Base-by-base conservation (phyloP, 2,113 vertebrate genomes). In the Mugil cephalus region DNA sequence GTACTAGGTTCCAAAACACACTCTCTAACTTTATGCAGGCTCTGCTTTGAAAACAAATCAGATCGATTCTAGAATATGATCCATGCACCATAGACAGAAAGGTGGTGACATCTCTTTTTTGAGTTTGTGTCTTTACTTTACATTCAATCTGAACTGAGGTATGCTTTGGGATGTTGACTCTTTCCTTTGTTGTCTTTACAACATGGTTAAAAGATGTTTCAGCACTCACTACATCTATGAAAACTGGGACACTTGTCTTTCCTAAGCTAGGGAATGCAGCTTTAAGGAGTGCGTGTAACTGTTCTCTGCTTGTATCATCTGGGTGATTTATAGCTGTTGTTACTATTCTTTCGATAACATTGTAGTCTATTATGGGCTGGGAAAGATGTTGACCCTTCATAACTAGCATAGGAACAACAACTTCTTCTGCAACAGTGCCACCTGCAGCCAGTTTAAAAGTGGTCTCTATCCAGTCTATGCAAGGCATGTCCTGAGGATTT, bases 171-270 rank as follows among this genome's bases (percentile, higher is more conserved):
- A 51, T 6, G 7, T 12, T 8, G n/a, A 40, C 17, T n/a, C 40
- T 39, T 17, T 39, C 54, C 39, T 56, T 56, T 39, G 54, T 12
- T 12, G n/a, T 56, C 19, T 18, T 58, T 36, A 58, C 54, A 40
- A 58, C 11, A 39, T 36, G 36, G 2, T n/a, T 34, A 55, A 8
- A 36, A 6, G 34, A 36, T 8, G 35, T 13, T 17, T 35, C 15
- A 4, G 36, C 17, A 40, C 11, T 40, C 18, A 58, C 18, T 10
- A 40, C 2, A 58, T 40, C 38, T 40, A 58, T 40, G 7, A 58
- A 19, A 6, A 12, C 18, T 3, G 18, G 13, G 7, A 59, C 39
- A 42, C 2, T 42, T 21, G 13, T 39, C 24, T 14, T 21, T 15
- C 15, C 19, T 1, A 59, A 12, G 12, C 39, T 10, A 3, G 42